These are phyloP conservation scores for Melopsittacus undulatus DNA, from an alignment of 2,797 vertebrate genomes.

Conservation along the genomic window DNA sequence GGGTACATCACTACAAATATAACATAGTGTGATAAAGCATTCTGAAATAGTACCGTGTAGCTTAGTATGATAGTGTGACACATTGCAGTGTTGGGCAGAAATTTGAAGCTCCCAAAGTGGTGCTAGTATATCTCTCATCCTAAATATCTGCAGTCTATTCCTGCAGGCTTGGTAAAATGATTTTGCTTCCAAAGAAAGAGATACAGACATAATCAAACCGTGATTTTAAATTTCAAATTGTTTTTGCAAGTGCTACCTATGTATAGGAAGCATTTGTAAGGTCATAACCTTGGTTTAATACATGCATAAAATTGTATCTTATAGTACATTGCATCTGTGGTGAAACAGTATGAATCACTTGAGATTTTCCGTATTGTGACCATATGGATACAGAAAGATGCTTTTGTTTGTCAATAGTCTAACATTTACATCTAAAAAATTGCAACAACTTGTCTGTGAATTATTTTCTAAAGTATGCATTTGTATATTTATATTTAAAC, in stretches of 20 bases:
- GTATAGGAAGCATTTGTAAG: neutral
- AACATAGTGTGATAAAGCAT: neutral
- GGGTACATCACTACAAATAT: neutral
- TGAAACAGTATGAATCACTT: neutral
- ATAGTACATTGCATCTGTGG: neutral
- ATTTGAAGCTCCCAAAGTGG: neutral
- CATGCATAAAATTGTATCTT: neutral
- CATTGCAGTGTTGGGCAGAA: neutral
- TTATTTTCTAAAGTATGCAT: neutral
- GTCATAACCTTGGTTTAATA: neutral
- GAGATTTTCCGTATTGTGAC: neutral
- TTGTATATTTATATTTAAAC: neutral
- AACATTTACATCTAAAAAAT: neutral
- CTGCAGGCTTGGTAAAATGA: neutral
- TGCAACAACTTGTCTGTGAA: neutral
- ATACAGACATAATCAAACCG: neutral
- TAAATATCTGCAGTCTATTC: neutral
- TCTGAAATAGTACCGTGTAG: neutral
- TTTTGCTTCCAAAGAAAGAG: neutral
- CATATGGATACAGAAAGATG: neutral
- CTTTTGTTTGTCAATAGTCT: neutral
- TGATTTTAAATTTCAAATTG: neutral
- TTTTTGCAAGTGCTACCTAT: neutral
- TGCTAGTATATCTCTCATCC: neutral
- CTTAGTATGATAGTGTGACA: neutral